These are phyloP conservation scores for Lordiphosa clarofinis DNA, from an alignment of 1,140 invertebrate species.

Conservation along the genomic window DNA sequence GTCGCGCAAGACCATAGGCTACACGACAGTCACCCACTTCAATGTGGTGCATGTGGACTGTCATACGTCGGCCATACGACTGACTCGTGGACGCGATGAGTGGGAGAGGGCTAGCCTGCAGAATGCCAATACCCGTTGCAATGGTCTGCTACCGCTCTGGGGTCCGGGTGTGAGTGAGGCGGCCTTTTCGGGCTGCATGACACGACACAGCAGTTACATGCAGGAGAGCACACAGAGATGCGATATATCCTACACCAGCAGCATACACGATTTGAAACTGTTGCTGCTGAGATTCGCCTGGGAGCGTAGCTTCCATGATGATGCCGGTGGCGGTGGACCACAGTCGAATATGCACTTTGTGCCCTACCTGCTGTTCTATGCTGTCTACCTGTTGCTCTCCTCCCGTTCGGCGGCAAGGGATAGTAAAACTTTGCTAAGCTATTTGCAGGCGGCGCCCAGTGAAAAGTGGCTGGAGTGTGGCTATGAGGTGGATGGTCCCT, in stretches of 20 bases:
- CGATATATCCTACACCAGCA: constrained; percentile 93
- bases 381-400: constrained; percentile 88
- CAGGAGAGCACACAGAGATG: constrained; percentile 92
- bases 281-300: constrained; percentile 93
- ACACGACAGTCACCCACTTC: constrained; percentile 98
- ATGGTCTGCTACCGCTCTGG: constrained; percentile 97
- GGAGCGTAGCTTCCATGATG: constrained; percentile 97
- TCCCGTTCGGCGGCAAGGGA: constrained; percentile 82
- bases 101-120: constrained; percentile 98
- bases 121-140: constrained; percentile 98
- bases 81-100: constrained; percentile 90
- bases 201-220: constrained; percentile 92
- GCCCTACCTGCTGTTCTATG: constrained; percentile 96
- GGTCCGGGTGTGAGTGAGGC: constrained; percentile 97
- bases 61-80: constrained; percentile 95
- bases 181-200: constrained; percentile 95
- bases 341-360: constrained; percentile 98
- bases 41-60: constrained; percentile 99
- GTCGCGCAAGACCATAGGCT: constrained; percentile 90
- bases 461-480: constrained; percentile 88
- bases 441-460: constrained; percentile 83
- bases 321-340: constrained; percentile 96
- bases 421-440: constrained; percentile 85
- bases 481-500: constrained; percentile 93
- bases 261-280: constrained; percentile 96